A percentile compares a stretch with the other conserved stretches of the same genome.
Evolutionary conservation across 2,888 invertebrate genomes (phyloP).

Genomic region (Odiellus spinosus): DNA sequence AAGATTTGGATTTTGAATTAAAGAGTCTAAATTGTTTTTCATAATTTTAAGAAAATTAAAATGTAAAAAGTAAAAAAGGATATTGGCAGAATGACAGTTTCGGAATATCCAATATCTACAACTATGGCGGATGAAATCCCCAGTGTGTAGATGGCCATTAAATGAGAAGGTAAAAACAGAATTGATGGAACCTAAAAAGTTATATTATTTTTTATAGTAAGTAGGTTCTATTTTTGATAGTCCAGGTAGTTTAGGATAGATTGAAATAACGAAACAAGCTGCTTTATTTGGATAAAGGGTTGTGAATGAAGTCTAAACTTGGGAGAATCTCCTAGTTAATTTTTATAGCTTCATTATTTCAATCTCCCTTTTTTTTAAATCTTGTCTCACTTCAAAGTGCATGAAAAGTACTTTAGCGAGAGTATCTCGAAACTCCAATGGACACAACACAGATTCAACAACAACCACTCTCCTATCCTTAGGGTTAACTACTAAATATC

Average conservation of each 20-base stretch:
- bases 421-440: slow-evolving; percentile 63
- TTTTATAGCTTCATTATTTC: too few species aligned
- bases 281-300: too few species aligned
- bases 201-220: neutral
- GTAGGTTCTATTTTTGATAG: neutral
- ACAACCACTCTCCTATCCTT: slow-evolving; percentile 82
- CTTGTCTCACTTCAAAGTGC: slow-evolving; percentile 75
- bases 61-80: slow-evolving; percentile 14
- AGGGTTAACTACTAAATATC: slow-evolving; percentile 75
- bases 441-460: slow-evolving; percentile 73
- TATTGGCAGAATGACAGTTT: slow-evolving; percentile 63
- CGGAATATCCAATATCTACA: slow-evolving; percentile 69
- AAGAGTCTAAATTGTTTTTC: neutral
- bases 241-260: too few species aligned
- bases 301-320: too few species aligned
- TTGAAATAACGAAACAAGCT: too few species aligned
- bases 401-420: slow-evolving; percentile 78
- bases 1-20: slow-evolving; percentile 34
- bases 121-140: slow-evolving; percentile 68
- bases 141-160: slow-evolving; percentile 64
- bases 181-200: slow-evolving; percentile 48
- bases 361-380: too few species aligned
- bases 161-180: slow-evolving; percentile 66
- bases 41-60: neutral
- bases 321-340: too few species aligned